phyloP scores from a whole-genome alignment of 2,888 invertebrate genomes.

The Agrilus biguttatus region DNA sequence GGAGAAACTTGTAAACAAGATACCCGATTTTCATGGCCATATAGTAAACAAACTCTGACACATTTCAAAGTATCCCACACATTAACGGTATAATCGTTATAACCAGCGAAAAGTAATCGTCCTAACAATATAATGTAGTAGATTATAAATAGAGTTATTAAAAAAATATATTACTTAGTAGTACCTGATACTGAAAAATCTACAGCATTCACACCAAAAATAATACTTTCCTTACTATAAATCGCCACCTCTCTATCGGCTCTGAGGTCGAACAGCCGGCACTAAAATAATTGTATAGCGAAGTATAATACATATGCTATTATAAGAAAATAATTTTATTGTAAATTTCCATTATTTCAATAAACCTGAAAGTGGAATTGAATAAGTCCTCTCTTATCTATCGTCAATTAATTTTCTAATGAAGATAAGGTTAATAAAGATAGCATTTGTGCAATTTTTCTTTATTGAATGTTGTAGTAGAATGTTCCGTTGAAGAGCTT shows the following conservation, averaged over 20 bases:
- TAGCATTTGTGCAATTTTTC: too few relatives aligned
- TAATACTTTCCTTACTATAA: slow-evolving; percentile 91
- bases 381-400: too few relatives aligned
- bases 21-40: slow-evolving; percentile 93
- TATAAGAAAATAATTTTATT: neutral
- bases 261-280: slow-evolving; percentile 91
- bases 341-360: too few relatives aligned
- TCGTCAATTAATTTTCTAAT: too few relatives aligned
- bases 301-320: neutral
- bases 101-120: slow-evolving; percentile 91
- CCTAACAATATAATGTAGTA: slow-evolving; percentile 34
- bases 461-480: too few relatives aligned
- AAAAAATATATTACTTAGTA: slow-evolving; percentile 1
- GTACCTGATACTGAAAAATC: slow-evolving; percentile 83
- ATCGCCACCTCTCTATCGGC: slow-evolving; percentile 95
- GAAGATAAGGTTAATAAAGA: too few relatives aligned
- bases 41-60: slow-evolving; percentile 73
- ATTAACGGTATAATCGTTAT: slow-evolving; percentile 97
- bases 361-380: too few relatives aligned
- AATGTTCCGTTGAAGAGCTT: too few relatives aligned
- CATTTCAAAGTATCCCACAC: slow-evolving; percentile 98
- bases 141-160: neutral
- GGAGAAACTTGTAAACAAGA: slow-evolving; percentile 86
- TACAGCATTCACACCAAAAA: slow-evolving; percentile 95
- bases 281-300: slow-evolving; percentile 37